phyloP scores from a whole-genome alignment of 2,888 invertebrate genomes.

The Portevinia maculata region DNA sequence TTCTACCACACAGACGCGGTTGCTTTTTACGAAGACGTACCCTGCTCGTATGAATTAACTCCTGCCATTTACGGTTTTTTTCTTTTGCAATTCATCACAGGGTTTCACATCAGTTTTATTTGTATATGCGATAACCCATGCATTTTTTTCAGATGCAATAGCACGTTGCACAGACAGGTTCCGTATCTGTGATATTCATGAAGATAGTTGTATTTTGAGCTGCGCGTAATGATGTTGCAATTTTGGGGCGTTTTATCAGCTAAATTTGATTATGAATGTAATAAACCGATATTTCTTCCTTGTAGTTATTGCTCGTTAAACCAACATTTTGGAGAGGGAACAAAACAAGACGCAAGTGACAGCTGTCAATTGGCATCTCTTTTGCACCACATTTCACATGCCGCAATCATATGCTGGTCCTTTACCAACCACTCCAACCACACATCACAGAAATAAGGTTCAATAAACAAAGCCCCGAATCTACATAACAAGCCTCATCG shows the following conservation, averaged over 20 bases:
- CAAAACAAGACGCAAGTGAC: constrained; percentile 40
- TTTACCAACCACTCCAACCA: not conserved
- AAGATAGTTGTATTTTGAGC: not conserved
- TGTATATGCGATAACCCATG: too few relatives aligned
- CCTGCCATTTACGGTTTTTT: constrained; percentile 23
- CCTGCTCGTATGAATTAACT: constrained; percentile 29
- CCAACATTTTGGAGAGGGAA: too few relatives aligned
- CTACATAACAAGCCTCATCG: constrained; percentile 29
- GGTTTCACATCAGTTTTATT: too few relatives aligned
- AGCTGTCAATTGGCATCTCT: constrained; percentile 41
- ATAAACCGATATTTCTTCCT: too few relatives aligned
- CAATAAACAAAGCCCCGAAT: constrained; percentile 28
- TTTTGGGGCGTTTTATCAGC: not conserved
- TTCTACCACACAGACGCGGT: not conserved
- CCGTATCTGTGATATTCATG: constrained; percentile 11
- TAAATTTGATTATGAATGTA: not conserved
- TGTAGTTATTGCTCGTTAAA: too few relatives aligned
- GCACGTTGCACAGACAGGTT: constrained; percentile 31
- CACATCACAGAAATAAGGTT: constrained; percentile 4
- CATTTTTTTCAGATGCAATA: constrained; percentile 40
- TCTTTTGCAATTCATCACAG: too few relatives aligned
- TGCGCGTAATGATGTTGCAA: constrained; percentile 8
- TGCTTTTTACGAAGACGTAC: too few relatives aligned
- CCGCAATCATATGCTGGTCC: constrained; percentile 6
- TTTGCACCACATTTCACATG: constrained; percentile 6